Percentiles rank a stretch among this genome's conserved stretches.
phyloP scores from a whole-genome alignment of 1,140 invertebrate species.

The Muscidifurax raptorellus region DNA sequence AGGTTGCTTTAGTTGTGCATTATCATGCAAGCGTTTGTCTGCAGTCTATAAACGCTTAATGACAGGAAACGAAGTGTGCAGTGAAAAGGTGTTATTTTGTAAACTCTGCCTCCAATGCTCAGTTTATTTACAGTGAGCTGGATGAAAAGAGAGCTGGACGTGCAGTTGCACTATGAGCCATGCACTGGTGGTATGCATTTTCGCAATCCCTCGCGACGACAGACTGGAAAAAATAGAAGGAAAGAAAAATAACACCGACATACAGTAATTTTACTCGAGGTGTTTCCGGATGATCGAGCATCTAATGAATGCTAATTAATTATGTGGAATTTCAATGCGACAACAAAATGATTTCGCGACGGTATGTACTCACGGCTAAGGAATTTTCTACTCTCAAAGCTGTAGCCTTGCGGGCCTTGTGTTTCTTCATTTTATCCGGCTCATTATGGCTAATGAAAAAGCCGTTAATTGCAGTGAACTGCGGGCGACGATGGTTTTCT shows the following conservation, averaged over 20 bases:
- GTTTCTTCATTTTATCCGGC: conserved; percentile 22
- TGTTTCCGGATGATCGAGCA: background rate
- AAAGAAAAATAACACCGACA: background rate
- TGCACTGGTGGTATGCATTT: background rate
- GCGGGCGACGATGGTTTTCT: background rate
- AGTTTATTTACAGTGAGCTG: background rate
- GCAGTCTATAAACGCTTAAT: background rate
- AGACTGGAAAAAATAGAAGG: background rate
- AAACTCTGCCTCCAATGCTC: conserved; percentile 3
- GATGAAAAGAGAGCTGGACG: background rate
- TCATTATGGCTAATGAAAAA: background rate
- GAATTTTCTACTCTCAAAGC: background rate
- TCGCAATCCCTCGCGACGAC: background rate
- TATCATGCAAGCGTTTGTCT: conserved; percentile 22
- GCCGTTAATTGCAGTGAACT: background rate
- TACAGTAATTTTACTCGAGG: background rate
- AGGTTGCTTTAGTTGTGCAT: conserved; percentile 22
- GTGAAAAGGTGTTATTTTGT: conserved; percentile 9
- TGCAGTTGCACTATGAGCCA: background rate
- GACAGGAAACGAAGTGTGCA: conserved; percentile 2
- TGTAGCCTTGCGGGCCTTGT: background rate
- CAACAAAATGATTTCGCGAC: background rate
- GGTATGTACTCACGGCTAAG: background rate
- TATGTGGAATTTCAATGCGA: background rate
- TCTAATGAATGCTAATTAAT: conserved; percentile 27